Base-by-base conservation (phyloP, 1,140 invertebrate genomes). In the Saccostrea cuccullata region DNA sequence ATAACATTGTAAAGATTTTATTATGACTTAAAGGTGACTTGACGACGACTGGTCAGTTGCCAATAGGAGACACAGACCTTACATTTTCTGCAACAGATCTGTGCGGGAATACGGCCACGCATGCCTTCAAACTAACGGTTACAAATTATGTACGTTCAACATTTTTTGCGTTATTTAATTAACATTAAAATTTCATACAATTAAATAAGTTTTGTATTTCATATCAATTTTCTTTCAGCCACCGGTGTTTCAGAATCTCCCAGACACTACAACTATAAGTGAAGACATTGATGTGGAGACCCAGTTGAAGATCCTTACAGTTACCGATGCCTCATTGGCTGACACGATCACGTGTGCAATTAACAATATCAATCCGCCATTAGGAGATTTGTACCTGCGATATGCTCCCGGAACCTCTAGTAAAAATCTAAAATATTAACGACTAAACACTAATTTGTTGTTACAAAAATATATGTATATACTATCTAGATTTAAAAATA, bases 101-200 rank as follows among this genome's bases (percentile, higher is more conserved):
- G 6, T 89, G 88, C 86, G 85, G 88, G 13, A 55, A 86, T 11
- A 56, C 84, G 0, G 82, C 55, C 30, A 89, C 88, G 13, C 73
- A 85, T 17, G 60, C 11, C 4, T 36, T 86, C 6, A 47, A 40
- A 26, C 40, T 89, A 15, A 70, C 30, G 15, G 88, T 89, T 2
- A 70, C 20, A 0, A 89, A 89, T 83, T 67, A 82, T 36, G 88
- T 89, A 70, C 82, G 88, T 86, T 47, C 47, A 47, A 47, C 47
- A 47, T 47, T 47, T 47, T 47, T 9, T 47, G 6, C 47, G 6
- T 0, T 9, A 47, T 47, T 47, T 47, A 47, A 36, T 2, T n/a
- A n/a, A 47, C 47, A 9, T 47, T 6, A 1, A 47, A 47, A 47
- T 47, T 47, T 47, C 6, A 47, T 47, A 0, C 9, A 47, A 2